Evolutionary conservation across 2,888 invertebrate species (phyloP).

Genomic region (Cosmorhoe ocellata): DNA sequence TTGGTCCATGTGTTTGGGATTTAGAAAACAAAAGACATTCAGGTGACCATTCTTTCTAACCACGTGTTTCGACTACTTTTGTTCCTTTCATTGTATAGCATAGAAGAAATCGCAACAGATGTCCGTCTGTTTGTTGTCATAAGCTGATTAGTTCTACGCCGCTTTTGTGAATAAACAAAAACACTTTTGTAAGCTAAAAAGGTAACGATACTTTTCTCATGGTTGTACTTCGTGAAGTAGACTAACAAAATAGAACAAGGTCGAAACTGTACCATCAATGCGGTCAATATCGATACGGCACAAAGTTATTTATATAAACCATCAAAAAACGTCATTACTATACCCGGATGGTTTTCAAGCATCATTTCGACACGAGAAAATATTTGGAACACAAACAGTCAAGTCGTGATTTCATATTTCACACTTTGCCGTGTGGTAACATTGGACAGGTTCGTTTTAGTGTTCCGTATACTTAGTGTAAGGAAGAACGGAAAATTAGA

Average conservation of each 20-base stretch:
- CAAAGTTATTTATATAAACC: constrained; percentile 54
- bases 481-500: neutral
- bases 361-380: constrained; percentile 71
- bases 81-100: constrained; percentile 46
- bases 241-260: constrained; percentile 61
- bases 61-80: constrained; percentile 64
- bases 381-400: constrained; percentile 79
- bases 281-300: constrained; percentile 56
- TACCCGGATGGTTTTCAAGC: constrained; percentile 58
- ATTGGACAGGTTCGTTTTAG: constrained; percentile 69
- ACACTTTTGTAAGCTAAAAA: constrained; percentile 36
- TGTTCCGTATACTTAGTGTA: neutral
- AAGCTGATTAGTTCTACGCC: constrained; percentile 39
- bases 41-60: constrained; percentile 54
- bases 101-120: constrained; percentile 56
- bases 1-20: constrained; percentile 65
- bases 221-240: constrained; percentile 32
- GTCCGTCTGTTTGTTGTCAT: constrained; percentile 53
- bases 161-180: constrained; percentile 45
- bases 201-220: constrained; percentile 41
- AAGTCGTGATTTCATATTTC: constrained; percentile 82
- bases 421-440: constrained; percentile 76
- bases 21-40: constrained; percentile 65
- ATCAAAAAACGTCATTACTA: constrained; percentile 55
- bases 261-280: constrained; percentile 42